Conservation (phyloP, 2,888 invertebrate species). For the Standfussiana lucernea region DNA sequence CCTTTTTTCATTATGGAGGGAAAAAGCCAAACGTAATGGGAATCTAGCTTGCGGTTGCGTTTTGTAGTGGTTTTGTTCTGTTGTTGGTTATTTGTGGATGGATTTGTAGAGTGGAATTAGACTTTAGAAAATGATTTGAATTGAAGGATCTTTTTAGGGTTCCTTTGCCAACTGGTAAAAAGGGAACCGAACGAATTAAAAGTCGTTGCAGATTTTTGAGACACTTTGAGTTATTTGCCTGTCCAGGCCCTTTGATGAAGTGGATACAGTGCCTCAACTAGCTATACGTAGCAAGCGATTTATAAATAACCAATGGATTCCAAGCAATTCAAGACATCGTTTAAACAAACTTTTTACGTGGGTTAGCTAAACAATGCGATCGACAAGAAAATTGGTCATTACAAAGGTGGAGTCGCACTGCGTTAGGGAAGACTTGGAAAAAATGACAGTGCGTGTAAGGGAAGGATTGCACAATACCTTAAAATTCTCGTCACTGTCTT, state of each 20-base stretch:
- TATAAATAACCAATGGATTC: not conserved
- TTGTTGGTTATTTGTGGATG: not conserved
- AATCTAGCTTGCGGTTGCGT: conserved; percentile 5
- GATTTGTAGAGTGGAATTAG: not conserved
- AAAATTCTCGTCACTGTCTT: no score
- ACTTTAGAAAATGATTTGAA: not conserved
- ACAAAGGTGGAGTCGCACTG: no score
- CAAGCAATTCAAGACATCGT: not conserved
- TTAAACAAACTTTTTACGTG: no score
- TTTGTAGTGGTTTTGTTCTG: not conserved
- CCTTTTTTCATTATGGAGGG: conserved; percentile 51
- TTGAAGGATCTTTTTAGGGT: not conserved
- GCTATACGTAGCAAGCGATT: not conserved
- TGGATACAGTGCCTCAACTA: not conserved
- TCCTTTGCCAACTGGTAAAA: no score
- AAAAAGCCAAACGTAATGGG: conserved; percentile 47
- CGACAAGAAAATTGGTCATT: no score
- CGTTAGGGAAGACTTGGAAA: no score
- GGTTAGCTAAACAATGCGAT: no score
- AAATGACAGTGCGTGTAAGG: no score
- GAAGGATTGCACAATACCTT: no score
- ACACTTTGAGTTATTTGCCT: not conserved
- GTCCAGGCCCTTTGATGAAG: no score
- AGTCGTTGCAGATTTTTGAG: not conserved
- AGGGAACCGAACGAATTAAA: no score